Evolutionary conservation across 2,797 vertebrate species (phyloP), one percentile per base, ranked within the genome.

Genomic region (Heliangelus exortis): DNA sequence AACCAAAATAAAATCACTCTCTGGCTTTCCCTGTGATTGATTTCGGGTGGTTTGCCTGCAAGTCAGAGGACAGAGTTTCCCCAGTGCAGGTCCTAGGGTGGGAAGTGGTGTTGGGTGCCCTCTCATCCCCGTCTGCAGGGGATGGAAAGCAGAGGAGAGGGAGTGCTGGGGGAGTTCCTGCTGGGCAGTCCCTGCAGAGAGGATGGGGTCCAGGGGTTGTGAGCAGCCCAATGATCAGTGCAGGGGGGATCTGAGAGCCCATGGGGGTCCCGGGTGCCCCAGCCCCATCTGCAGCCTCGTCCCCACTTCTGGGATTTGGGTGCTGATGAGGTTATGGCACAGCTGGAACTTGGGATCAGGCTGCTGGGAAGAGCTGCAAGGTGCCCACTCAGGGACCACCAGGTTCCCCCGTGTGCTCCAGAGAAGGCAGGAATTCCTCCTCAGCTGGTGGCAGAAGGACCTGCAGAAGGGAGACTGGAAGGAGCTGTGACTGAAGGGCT

Each of bases 241-340:
- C 66, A 84, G 48, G 43, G 10, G 63, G 53, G 1, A 69, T 8
- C 43, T 22, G 6, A 6, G 48, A 36, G 31, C 1, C 26, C 23
- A 12, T 2, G 6, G 50, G 61, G 16, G 25, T 4, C 21, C 20
- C 0, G 5, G 25, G 31, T 3, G 23, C 36, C n/a, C 22, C 39
- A 25, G 2, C 15, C 5, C 12, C 55, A 25, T 51, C 77, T 43
- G 77, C 57, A 59, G 39, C 25, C 51, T 45, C n/a, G 36, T 62
- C 26, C 23, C 28, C 0, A 2, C 19, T 17, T 6, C 33, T 18
- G 31, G 7, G 5, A 1, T 41, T 72, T 31, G 43, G 18, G 28
- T 80, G 58, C 58, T 15, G 2, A 6, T 34, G 4, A 6, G 21
- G 22, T 14, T 3, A 9, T 0, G 26, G n/a, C 6, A 1, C 41